These are phyloP conservation scores for Notospermus geniculatus DNA, from an alignment of 1,140 invertebrate genomes.

Conservation along the genomic window DNA sequence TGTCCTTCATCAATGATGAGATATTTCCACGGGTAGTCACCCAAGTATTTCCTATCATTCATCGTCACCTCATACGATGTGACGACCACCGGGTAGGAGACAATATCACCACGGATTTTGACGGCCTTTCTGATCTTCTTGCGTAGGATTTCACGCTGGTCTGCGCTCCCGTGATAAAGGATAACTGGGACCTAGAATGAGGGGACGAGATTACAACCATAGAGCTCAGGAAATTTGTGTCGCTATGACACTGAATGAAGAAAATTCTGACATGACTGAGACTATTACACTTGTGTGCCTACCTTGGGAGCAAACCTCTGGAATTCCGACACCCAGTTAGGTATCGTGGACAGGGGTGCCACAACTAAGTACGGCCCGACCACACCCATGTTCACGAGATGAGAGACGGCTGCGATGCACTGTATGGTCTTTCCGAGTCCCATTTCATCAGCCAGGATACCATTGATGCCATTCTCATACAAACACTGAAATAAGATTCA, in stretches of 20 bases:
- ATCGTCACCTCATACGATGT: conserved; percentile 65
- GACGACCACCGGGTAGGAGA: conserved; percentile 53
- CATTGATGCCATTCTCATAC: conserved; percentile 57
- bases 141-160: conserved; percentile 41
- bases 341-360: conserved; percentile 68
- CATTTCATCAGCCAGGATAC: conserved; percentile 82
- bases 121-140: conserved; percentile 49
- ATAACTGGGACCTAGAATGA: conserved; percentile 62
- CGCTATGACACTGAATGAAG: neutral
- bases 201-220: too few species aligned
- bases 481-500: conserved; percentile 41
- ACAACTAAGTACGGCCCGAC: conserved; percentile 65
- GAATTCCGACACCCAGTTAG: conserved; percentile 73
- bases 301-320: conserved; percentile 65
- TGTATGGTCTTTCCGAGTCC: conserved; percentile 76
- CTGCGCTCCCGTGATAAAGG: conserved; percentile 60
- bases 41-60: conserved; percentile 55
- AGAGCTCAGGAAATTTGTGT: too few species aligned
- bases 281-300: conserved; percentile 19
- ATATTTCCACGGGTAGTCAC: conserved; percentile 62
- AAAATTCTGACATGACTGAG: neutral
- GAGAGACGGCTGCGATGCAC: conserved; percentile 50
- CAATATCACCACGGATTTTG: conserved; percentile 33
- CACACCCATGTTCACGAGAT: conserved; percentile 60
- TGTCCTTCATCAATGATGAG: conserved; percentile 74